Conservation (phyloP, 2,888 invertebrate species). For the Netelia melanura region DNA sequence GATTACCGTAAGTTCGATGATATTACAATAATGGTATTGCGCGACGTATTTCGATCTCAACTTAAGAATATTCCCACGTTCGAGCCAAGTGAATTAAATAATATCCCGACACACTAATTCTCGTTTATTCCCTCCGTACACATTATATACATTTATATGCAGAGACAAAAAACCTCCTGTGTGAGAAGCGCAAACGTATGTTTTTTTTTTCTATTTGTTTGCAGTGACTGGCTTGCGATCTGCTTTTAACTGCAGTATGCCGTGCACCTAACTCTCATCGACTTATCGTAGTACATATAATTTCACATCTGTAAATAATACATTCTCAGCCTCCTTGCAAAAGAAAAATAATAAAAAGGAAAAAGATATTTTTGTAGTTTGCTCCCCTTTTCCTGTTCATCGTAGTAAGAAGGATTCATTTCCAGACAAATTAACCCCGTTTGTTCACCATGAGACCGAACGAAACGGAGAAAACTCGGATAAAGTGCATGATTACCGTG, state of each 20-base stretch:
- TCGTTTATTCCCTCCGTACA: constrained; percentile 1
- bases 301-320: constrained; percentile 58
- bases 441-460: constrained; percentile 34
- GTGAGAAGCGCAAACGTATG: constrained; percentile 23
- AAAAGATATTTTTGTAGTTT: constrained; percentile 1
- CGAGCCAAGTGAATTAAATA: neutral
- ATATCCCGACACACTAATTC: neutral
- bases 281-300: constrained; percentile 10
- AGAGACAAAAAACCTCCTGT: neutral
- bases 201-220: constrained; percentile 73
- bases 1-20: constrained; percentile 81
- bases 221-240: constrained; percentile 84
- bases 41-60: constrained; percentile 67
- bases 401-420: constrained; percentile 37
- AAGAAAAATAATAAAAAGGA: constrained; percentile 27
- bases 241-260: constrained; percentile 84
- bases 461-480: constrained; percentile 47
- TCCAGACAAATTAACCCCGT: constrained; percentile 73
- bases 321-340: constrained; percentile 37
- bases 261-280: constrained; percentile 75
- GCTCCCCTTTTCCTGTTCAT: constrained; percentile 17
- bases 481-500: constrained; percentile 63
- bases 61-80: constrained; percentile 52
- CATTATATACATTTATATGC: too few relatives aligned
- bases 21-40: constrained; percentile 57